Percentiles rank a stretch among this genome's conserved stretches.
Conservation (phyloP, 2,888 invertebrate species). For the Odontocerum albicorne region DNA sequence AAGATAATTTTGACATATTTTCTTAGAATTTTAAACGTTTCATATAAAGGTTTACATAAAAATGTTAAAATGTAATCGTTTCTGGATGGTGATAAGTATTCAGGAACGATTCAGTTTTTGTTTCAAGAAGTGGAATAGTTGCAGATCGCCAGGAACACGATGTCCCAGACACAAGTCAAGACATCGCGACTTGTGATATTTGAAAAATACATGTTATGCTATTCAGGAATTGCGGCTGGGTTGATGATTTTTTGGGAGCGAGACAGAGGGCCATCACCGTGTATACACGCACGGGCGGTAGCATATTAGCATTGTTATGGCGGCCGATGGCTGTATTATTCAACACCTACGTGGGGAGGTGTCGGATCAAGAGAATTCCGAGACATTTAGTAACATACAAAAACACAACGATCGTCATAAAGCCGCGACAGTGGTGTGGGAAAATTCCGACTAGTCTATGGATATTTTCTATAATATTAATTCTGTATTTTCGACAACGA, state of each 20-base stretch:
- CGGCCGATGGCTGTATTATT: slow-evolving; percentile 22
- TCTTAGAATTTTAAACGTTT: too few species aligned
- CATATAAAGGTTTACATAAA: too few species aligned
- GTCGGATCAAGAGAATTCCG: slow-evolving; percentile 18
- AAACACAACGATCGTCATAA: slow-evolving; percentile 16
- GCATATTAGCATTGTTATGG: slow-evolving; percentile 25
- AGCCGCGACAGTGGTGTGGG: slow-evolving; percentile 1
- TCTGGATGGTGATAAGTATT: too few species aligned
- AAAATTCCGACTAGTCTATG: too few species aligned
- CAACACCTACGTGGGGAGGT: slow-evolving; percentile 16
- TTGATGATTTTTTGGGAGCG: slow-evolving; percentile 15
- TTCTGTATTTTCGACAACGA: too few species aligned
- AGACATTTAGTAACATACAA: slow-evolving; percentile 16
- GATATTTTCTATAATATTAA: too few species aligned
- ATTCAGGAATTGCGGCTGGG: slow-evolving; percentile 9
- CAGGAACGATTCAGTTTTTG: too few species aligned
- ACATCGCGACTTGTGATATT: slow-evolving; percentile 18
- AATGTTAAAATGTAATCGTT: too few species aligned
- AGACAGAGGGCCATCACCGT: slow-evolving; percentile 1
- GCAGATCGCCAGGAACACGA: too few species aligned
- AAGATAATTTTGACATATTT: too few species aligned
- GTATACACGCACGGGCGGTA: slow-evolving; percentile 3
- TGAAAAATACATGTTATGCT: slow-evolving; percentile 25
- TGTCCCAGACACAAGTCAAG: slow-evolving; percentile 6
- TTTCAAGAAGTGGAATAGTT: too few species aligned